These are phyloP conservation scores for Morone saxatilis DNA, from an alignment of 2,113 vertebrate genomes.

Conservation along the genomic window DNA sequence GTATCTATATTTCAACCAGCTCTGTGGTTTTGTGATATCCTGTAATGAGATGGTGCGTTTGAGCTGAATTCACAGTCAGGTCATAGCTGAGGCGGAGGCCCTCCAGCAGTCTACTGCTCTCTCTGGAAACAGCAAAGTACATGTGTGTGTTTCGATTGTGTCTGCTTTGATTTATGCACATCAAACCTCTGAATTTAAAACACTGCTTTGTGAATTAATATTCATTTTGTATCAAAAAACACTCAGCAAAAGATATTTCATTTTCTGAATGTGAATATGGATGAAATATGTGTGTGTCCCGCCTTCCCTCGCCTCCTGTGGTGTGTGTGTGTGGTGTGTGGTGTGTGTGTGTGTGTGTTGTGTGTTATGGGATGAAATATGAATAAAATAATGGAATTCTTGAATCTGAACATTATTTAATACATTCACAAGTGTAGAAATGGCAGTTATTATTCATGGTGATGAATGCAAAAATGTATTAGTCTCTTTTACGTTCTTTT, in stretches of 20 bases:
- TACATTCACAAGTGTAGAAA: background rate
- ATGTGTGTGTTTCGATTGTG: conserved; percentile 12
- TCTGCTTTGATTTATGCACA: conserved; percentile 46
- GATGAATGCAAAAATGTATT: background rate
- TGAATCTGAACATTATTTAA: background rate
- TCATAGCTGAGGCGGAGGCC: conserved; percentile 60
- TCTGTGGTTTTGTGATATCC: conserved; percentile 53
- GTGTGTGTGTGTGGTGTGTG: background rate
- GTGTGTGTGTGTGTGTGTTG: background rate
- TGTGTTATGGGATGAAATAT: background rate
- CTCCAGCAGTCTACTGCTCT: conserved; percentile 43
- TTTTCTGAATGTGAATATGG: conserved; percentile 1
- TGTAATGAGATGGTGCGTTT: conserved; percentile 67
- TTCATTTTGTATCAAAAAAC: conserved; percentile 18
- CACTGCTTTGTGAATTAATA: conserved; percentile 16
- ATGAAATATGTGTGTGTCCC: conserved; percentile 1
- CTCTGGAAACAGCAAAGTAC: conserved; percentile 58
- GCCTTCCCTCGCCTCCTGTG: too few relatives aligned
- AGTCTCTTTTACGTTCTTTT: background rate
- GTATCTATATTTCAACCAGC: conserved; percentile 67
- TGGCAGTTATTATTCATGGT: too few relatives aligned
- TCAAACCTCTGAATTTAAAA: conserved; percentile 33
- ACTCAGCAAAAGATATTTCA: conserved; percentile 17
- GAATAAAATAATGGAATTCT: background rate
- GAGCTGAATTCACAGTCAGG: conserved; percentile 66